Conservation (phyloP, 2,888 invertebrate species). For the Athalia cordata region DNA sequence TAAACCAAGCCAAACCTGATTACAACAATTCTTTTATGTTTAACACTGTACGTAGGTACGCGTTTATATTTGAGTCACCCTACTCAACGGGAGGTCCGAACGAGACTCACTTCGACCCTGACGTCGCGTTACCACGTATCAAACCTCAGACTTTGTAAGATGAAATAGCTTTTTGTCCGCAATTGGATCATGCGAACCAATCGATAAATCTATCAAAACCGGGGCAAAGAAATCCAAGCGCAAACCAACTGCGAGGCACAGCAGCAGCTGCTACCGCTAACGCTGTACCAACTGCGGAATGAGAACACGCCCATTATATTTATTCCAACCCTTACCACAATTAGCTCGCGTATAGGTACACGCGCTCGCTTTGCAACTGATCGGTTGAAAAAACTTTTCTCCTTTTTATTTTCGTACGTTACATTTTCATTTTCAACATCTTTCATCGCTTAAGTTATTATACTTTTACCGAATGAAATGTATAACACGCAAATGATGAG, state of each 20-base stretch:
- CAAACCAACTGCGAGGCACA: conserved; percentile 26
- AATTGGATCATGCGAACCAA: conserved; percentile 31
- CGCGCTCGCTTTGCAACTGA: too few relatives aligned
- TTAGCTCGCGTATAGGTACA: too few relatives aligned
- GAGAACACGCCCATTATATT: too few relatives aligned
- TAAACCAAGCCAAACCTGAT: conserved; percentile 53
- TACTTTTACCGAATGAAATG: too few relatives aligned
- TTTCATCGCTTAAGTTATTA: conserved; percentile 34
- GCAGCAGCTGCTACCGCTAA: conserved; percentile 13
- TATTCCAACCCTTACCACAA: too few relatives aligned
- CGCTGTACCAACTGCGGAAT: not conserved
- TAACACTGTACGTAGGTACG: too few relatives aligned
- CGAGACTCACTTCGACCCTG: conserved; percentile 21
- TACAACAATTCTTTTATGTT: conserved; percentile 47
- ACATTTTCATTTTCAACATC: too few relatives aligned
- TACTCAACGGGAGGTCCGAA: conserved; percentile 46
- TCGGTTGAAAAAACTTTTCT: too few relatives aligned
- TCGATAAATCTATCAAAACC: conserved; percentile 34
- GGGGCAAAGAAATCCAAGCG: conserved; percentile 13
- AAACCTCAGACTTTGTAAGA: conserved; percentile 28
- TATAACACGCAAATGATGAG: not conserved
- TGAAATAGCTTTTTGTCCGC: conserved; percentile 33
- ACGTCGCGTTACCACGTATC: not conserved
- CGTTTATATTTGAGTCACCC: conserved; percentile 31
- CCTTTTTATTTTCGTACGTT: too few relatives aligned